Evolutionary conservation across 2,888 invertebrate genomes (phyloP), one percentile per base, ranked within the genome.

Genomic region (Sarcophaga rosellei): DNA sequence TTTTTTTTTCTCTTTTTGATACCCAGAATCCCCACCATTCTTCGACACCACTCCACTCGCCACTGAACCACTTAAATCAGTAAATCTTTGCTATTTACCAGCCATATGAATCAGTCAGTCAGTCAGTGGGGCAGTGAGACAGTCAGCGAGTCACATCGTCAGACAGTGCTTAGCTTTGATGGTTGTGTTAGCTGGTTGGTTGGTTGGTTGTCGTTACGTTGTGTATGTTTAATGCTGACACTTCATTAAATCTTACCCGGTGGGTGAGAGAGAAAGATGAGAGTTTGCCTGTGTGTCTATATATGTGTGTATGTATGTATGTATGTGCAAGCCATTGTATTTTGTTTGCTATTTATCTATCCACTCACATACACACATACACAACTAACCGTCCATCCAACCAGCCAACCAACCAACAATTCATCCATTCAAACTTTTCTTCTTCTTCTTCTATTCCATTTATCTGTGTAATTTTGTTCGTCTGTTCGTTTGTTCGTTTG

Each of bases 161-260:
- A 82, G 82, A 70, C 59, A 17, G 70, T 63, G 23, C 25, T 81
- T 35, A 69, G 75, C 72, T 72, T 81, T 65, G 72, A 57, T 66
- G 76, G 63, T 75, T 76, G 59, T 75, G 75, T n/a, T 15, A 4
- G 15, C 57, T 57, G 66, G 20, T 35, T 66, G 35, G 45, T 53
- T 65, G 63, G 69, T 85, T 82, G 70, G 59, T 65, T 78, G 53
- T 15, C 3, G 53, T 17, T 53, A 53, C 17, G 17, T 23, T 74
- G 61, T 82, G 75, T 84, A 75, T 84, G 78, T 86, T 86, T 86
- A 86, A 84, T 86, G 86, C 86, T 86, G 86, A 86, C 86, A 86
- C 86, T 86, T 86, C 86, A 86, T 86, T 86, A 84, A 86, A 84
- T 68, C 20, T 78, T 65, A 61, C 81, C 86, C 84, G 75, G 84